phyloP scores from a whole-genome alignment of 2,888 invertebrate genomes.

The Epirrita christyi region DNA sequence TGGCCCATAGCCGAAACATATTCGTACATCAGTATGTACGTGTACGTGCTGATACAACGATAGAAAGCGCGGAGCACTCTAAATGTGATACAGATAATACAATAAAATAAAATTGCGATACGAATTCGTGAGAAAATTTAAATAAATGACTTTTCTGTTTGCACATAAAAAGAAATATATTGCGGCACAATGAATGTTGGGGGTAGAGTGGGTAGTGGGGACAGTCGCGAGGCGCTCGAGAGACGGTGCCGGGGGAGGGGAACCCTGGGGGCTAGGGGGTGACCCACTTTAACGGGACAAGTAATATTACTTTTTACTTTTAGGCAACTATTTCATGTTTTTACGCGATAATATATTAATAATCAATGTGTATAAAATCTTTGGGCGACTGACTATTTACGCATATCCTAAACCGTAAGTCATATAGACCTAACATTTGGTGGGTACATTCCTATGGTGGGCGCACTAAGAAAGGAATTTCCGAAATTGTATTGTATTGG shows the following conservation, averaged over 20 bases:
- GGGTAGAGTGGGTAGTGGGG: slow-evolving; percentile 72
- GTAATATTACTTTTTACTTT: slow-evolving; percentile 86
- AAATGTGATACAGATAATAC: slow-evolving; percentile 83
- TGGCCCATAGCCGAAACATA: slow-evolving; percentile 40
- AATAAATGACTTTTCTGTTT: slow-evolving; percentile 85
- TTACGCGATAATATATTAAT: slow-evolving; percentile 81
- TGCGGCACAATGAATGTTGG: slow-evolving; percentile 85
- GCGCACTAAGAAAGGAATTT: too few species aligned
- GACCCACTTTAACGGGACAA: slow-evolving; percentile 85
- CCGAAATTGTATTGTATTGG: too few species aligned
- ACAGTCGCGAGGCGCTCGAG: slow-evolving; percentile 72
- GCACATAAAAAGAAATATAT: slow-evolving; percentile 86
- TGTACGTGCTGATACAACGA: slow-evolving; percentile 50
- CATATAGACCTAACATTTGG: too few species aligned
- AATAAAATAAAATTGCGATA: slow-evolving; percentile 85
- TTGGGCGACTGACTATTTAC: too few species aligned
- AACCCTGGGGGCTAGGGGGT: slow-evolving; percentile 66
- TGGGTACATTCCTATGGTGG: too few species aligned
- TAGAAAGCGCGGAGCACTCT: slow-evolving; percentile 70
- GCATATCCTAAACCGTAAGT: too few species aligned
- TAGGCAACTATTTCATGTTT: slow-evolving; percentile 85
- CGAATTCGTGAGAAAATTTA: slow-evolving; percentile 85
- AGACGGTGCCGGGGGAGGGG: slow-evolving; percentile 57
- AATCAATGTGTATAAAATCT: too few species aligned
- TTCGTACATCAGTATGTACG: slow-evolving; percentile 36